A percentile compares a stretch with the other conserved stretches of the same genome.
Evolutionary conservation across 2,888 invertebrate species (phyloP).

Genomic region (Encarsia formosa): DNA sequence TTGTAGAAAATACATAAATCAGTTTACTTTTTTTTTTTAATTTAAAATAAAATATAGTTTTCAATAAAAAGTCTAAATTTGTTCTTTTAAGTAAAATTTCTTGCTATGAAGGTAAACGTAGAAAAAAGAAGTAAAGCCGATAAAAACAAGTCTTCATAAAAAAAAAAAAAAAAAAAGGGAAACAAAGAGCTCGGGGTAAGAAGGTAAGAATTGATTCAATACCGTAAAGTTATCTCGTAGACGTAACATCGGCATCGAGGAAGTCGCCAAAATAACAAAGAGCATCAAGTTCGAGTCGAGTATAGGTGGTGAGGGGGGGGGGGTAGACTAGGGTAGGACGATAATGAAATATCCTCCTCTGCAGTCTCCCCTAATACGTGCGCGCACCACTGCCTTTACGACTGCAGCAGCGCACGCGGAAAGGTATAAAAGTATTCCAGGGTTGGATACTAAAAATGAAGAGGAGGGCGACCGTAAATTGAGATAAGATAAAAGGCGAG

Average conservation of each 20-base stretch:
- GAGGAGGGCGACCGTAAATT: no score
- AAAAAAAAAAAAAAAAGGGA: no score
- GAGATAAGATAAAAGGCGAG: no score
- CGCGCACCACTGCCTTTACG: slow-evolving; percentile 10
- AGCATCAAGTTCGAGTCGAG: not conserved
- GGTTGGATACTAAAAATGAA: not conserved
- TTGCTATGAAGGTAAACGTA: no score
- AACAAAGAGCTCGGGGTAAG: not conserved
- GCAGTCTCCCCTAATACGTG: slow-evolving; percentile 14
- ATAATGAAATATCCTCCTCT: slow-evolving; percentile 42
- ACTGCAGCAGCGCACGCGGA: slow-evolving; percentile 11
- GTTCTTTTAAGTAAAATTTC: no score
- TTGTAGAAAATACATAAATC: no score
- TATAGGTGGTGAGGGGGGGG: not conserved
- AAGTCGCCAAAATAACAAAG: not conserved
- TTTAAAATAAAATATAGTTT: no score
- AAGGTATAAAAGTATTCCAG: not conserved
- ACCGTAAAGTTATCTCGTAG: slow-evolving; percentile 42
- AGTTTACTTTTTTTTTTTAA: no score
- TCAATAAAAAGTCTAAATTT: no score
- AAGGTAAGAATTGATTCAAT: slow-evolving; percentile 36
- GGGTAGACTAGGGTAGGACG: slow-evolving; percentile 29
- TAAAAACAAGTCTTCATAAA: no score
- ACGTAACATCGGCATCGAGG: slow-evolving; percentile 19
- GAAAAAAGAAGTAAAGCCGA: no score